Evolutionary conservation across 2,888 invertebrate genomes (phyloP), one percentile per base, ranked within the genome.

Genomic region (Galerucella pusilla): DNA sequence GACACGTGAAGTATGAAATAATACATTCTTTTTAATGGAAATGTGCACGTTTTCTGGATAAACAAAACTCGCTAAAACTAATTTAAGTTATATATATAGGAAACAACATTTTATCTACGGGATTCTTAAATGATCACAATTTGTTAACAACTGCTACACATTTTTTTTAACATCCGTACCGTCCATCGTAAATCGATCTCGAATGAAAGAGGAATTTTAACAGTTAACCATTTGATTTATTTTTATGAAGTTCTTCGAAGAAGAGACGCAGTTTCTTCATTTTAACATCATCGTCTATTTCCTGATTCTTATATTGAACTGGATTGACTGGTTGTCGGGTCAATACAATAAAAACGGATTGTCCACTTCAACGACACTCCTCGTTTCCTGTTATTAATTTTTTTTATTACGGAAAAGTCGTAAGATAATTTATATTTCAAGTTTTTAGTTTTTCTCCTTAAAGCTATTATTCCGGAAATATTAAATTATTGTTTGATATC

Each of bases 321-420:
- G 75, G 78, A 78, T 74, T 77, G 78, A 76, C 77, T 73, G 61
- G 59, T 73, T 70, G 75, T 75, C 77, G 68, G 80, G 77, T 78
- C 78, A 74, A 74, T 73, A 67, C 68, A 65, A 73, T 74, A 75
- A 77, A 79, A 78, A 75, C 72, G 76, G 73, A 76, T 63, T 14
- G 71, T 69, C 68, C 73, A 75, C 65, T 75, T 71, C 72, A 63
- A 69, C 35, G 75, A 73, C 79, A 77, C 77, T 77, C 75, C 77
- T 74, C 64, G 73, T 74, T 76, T 79, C 79, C 79, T 77, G 79
- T 79, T 71, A 67, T 69, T 70, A 73, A 77, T 74, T n/a, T 63
- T 71, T 74, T 35, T 16, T 35, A 35, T 28, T 35, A 35, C 35
- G 7, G 35, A 49, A 63, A 67, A 68, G 52, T 1, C 52, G 5